phyloP scores from a whole-genome alignment of 1,140 invertebrate species.

The Drosophila sproati region DNA sequence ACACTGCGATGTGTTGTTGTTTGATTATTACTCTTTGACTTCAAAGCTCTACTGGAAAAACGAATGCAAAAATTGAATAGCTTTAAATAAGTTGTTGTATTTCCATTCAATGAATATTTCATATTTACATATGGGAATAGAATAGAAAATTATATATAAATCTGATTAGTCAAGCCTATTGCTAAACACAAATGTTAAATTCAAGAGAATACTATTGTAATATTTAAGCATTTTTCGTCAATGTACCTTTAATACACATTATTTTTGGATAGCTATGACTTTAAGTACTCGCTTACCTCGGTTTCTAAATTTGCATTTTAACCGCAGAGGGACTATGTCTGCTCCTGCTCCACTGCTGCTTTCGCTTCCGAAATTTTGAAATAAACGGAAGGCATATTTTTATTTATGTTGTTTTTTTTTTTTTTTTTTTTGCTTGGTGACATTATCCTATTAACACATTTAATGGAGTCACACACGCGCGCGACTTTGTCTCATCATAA shows the following conservation, averaged over 20 bases:
- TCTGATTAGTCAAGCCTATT: too few species aligned
- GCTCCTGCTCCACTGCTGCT: neutral
- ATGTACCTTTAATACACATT: neutral
- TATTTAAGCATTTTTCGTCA: neutral
- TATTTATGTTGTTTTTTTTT: conserved; percentile 19
- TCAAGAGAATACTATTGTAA: neutral
- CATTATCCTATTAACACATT: conserved; percentile 79
- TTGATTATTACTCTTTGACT: too few species aligned
- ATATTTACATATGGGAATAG: too few species aligned
- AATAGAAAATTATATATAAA: too few species aligned
- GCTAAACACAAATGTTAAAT: neutral
- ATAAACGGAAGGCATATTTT: conserved; percentile 23
- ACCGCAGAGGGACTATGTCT: neutral
- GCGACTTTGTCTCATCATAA: conserved; percentile 75
- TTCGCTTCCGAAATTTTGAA: neutral
- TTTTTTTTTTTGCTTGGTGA: conserved; percentile 41
- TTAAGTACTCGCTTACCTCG: conserved; percentile 30
- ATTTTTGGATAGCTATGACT: conserved; percentile 10
- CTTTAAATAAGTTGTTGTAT: neutral
- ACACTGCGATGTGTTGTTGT: neutral
- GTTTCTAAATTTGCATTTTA: conserved; percentile 61
- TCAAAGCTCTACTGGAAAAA: too few species aligned
- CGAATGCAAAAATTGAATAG: too few species aligned
- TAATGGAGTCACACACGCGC: conserved; percentile 82
- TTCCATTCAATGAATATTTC: too few species aligned